Conservation (phyloP, 2,113 vertebrate genomes). For the Misgurnus mizolepis region DNA sequence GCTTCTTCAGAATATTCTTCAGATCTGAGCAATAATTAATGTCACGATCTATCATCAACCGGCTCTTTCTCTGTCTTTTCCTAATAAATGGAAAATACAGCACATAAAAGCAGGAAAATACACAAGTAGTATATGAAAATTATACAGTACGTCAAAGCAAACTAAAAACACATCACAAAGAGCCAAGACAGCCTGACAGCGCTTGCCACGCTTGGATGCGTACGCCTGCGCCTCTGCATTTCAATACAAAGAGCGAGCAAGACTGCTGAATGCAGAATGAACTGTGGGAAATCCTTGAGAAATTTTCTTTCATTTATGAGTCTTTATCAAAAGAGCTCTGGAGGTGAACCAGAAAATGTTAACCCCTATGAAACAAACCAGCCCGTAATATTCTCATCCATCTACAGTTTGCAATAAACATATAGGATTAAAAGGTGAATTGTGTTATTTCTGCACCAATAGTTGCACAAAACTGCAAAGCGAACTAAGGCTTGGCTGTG, state of each 20-base stretch:
- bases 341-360: slow-evolving; percentile 10
- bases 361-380: neutral
- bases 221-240: neutral
- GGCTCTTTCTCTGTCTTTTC: neutral
- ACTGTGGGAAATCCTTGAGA: slow-evolving; percentile 21
- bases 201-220: neutral
- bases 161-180: neutral
- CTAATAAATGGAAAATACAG: neutral
- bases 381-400: neutral
- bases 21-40: neutral
- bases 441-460: neutral
- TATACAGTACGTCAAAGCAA: slow-evolving; percentile 14
- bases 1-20: neutral
- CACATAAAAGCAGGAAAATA: neutral
- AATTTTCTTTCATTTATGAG: neutral
- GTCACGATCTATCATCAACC: neutral
- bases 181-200: neutral
- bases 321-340: neutral
- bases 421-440: neutral
- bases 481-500: too few species aligned
- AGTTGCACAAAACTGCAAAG: neutral
- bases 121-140: slow-evolving; percentile 9
- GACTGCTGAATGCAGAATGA: neutral
- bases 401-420: neutral
- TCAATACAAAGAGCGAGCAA: neutral